phyloP scores from a whole-genome alignment of 2,888 invertebrate species.

The Sclerodermus sp. region DNA sequence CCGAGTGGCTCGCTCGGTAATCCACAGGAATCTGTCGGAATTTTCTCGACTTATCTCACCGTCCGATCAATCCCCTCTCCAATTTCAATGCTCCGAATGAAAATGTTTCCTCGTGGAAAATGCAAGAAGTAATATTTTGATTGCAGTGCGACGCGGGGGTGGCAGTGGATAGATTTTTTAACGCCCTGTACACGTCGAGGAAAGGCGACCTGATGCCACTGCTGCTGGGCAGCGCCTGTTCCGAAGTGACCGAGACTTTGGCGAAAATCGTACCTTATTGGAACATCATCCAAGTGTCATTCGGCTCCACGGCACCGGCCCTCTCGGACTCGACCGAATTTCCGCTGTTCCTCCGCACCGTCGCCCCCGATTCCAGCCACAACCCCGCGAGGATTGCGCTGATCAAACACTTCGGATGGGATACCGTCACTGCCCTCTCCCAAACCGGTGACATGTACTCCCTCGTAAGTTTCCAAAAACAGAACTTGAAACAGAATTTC shows the following conservation, averaged over 20 bases:
- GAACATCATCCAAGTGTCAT: conserved; percentile 92
- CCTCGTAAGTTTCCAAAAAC: conserved; percentile 59
- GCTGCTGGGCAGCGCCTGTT: conserved; percentile 85
- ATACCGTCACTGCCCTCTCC: conserved; percentile 83
- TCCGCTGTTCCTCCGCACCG: conserved; percentile 86
- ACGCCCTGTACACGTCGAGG: conserved; percentile 82
- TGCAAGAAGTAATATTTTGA: no score
- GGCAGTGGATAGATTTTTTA: conserved; percentile 88
- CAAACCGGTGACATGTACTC: conserved; percentile 86
- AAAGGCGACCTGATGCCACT: conserved; percentile 73
- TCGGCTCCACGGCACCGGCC: conserved; percentile 86
- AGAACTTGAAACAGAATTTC: no score
- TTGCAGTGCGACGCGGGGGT: conserved; percentile 89
- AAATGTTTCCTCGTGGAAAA: no score
- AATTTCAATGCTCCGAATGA: no score
- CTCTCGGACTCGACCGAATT: conserved; percentile 87
- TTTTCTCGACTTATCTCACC: no score
- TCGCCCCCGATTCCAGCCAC: conserved; percentile 88
- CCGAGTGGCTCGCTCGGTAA: no score
- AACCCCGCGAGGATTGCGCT: conserved; percentile 85
- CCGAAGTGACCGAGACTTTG: conserved; percentile 87
- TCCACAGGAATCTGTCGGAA: no score
- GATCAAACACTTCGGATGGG: conserved; percentile 80
- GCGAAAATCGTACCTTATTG: conserved; percentile 91
- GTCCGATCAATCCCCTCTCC: no score